phyloP scores from a whole-genome alignment of 2,797 vertebrate genomes.

The Phrynocephalus vlangalii region DNA sequence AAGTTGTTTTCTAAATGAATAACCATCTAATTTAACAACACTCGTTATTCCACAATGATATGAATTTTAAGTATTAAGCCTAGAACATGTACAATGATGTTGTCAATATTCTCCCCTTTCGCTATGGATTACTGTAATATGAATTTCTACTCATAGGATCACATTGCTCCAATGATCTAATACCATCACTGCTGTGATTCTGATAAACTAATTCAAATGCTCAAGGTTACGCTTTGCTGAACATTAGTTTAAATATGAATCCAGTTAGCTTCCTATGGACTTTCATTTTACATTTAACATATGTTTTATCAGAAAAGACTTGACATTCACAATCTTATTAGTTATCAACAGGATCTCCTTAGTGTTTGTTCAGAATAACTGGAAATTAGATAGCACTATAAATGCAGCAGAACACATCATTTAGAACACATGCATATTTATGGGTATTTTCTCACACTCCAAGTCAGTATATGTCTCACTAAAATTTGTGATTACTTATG shows the following conservation, averaged over 20 bases:
- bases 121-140: conserved; percentile 53
- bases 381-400: conserved; percentile 35
- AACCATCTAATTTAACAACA: not conserved
- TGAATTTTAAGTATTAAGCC: not conserved
- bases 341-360: conserved; percentile 33
- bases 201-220: conserved; percentile 51
- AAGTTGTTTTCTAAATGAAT: not conserved
- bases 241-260: conserved; percentile 52
- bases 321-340: conserved; percentile 35
- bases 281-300: conserved; percentile 53
- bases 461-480: not conserved
- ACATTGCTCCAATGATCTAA: conserved; percentile 49
- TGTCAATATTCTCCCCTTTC: conserved; percentile 52
- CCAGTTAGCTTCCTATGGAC: conserved; percentile 53
- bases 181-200: conserved; percentile 23
- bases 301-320: conserved; percentile 53
- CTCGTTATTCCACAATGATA: not conserved
- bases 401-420: not conserved
- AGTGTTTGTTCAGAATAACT: conserved; percentile 45
- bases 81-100: conserved; percentile 5
- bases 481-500: not conserved
- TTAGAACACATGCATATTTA: not conserved
- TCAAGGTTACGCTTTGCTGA: conserved; percentile 61
- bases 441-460: not conserved
- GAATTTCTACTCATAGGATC: conserved; percentile 61